Evolutionary conservation across 1,140 invertebrate species (phyloP), one percentile per base, ranked within the genome.

Genomic region (Lepeophtheirus salmonis): DNA sequence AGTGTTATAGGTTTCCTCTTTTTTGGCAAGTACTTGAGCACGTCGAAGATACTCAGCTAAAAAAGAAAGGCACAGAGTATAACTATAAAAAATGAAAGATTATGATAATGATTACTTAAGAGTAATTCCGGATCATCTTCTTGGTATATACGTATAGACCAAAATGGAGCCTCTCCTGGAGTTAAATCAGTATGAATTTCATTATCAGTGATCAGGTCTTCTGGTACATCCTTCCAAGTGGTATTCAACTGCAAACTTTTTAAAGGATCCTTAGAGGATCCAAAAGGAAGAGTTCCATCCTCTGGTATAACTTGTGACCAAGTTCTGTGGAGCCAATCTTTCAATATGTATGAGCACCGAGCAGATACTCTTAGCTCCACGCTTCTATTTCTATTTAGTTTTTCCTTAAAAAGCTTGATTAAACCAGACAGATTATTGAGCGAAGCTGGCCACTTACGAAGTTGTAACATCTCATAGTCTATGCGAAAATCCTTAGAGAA

Each of bases 121-220:
- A 74, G 65, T 62, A 73, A 73, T 22, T 68, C 66, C 20, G 70
- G 68, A 58, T 71, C 66, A 21, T 75, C 71, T 16, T 68, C 66
- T 64, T 74, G 70, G 17, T 67, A 65, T 25, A 74, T 65, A 25
- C 71, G 65, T 54, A 75, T 70, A 48, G 70, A 70, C 76, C 90
- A 95, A 62, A 80, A 76, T 0, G 84, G 83, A 21, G 91, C 89
- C 66, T 83, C 78, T 21, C 83, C 71, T 10, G 90, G 87, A 67
- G 90, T 81, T 65, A 96, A 81, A 73, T 94, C 86, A 41, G 83
- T 84, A 69, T 88, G 87, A 60, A 78, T 80, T 68, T 87, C 81
- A 64, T 82, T 86, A 67, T 96, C 91, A 1, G 90, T 80, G 23
- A 94, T 80, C 24, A 86, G 78, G 69, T 85, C 82, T 69, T 94